Conservation (phyloP, 2,113 vertebrate genomes). For the Lanius ludovicianus region DNA sequence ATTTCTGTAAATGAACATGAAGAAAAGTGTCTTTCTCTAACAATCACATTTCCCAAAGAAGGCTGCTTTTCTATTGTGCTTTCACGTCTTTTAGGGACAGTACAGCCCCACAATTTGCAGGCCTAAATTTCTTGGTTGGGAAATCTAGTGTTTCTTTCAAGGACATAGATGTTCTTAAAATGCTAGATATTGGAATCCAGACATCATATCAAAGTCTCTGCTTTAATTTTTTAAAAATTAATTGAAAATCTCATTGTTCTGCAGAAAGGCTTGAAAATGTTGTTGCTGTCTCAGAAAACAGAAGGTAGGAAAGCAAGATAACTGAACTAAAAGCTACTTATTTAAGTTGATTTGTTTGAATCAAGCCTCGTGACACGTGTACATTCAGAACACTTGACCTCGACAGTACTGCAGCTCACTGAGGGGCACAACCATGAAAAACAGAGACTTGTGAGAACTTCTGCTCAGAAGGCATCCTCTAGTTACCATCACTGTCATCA, state of each 20-base stretch:
- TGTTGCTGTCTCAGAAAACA: not conserved
- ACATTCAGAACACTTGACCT: not conserved
- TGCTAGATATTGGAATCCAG: not conserved
- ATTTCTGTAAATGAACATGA: slow-evolving; percentile 17
- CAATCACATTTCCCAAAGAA: not conserved
- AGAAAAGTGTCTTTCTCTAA: slow-evolving; percentile 19
- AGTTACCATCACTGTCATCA: not conserved
- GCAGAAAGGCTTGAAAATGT: not conserved
- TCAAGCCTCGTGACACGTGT: accelerated
- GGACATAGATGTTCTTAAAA: not conserved
- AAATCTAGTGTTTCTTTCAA: not conserved
- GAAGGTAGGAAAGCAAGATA: not conserved
- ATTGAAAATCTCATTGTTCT: not conserved
- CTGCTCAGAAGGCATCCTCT: not conserved
- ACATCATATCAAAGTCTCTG: not conserved
- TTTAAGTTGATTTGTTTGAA: not conserved
- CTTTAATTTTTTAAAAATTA: not conserved
- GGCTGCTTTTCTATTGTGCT: not conserved
- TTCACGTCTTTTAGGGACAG: not conserved
- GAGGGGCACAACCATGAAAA: not conserved
- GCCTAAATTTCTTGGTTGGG: not conserved
- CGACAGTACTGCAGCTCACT: not conserved
- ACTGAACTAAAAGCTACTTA: not conserved
- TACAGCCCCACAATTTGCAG: not conserved
- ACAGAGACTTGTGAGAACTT: not conserved